Evolutionary conservation across 2,113 vertebrate genomes (phyloP).

Genomic region (Hoplias malabaricus): DNA sequence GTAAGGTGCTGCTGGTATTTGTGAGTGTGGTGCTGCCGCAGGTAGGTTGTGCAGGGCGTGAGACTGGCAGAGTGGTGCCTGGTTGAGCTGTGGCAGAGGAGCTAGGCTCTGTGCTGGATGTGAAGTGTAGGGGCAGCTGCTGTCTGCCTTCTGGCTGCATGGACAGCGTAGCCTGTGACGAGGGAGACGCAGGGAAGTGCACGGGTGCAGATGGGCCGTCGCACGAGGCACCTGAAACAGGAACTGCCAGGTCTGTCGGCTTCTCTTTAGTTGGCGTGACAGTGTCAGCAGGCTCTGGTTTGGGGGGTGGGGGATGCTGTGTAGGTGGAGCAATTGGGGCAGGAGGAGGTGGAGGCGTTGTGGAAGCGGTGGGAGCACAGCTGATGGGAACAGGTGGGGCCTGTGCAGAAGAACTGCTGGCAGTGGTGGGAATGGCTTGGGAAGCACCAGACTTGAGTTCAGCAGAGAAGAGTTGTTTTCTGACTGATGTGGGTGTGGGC

Average conservation of each 20-base stretch:
- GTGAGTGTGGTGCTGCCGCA: constrained; percentile 76
- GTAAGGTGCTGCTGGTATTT: constrained; percentile 86
- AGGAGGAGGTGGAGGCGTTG: constrained; percentile 75
- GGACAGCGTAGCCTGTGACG: constrained; percentile 46
- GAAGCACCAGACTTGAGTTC: constrained; percentile 79
- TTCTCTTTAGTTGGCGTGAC: constrained; percentile 82
- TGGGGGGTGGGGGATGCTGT: constrained; percentile 74
- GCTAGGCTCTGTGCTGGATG: constrained; percentile 81
- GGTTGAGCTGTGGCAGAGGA: constrained; percentile 68
- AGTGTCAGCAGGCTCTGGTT: constrained; percentile 78
- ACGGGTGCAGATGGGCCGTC: constrained; percentile 69
- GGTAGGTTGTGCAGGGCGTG: constrained; percentile 76
- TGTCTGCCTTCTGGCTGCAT: constrained; percentile 76
- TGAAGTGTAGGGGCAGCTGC: constrained; percentile 77
- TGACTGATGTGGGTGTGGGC: constrained; percentile 87
- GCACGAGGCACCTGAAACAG: constrained; percentile 64
- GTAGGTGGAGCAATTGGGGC: constrained; percentile 69
- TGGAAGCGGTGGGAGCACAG: constrained; percentile 63
- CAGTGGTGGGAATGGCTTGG: constrained; percentile 71
- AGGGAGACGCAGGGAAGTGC: constrained; percentile 54
- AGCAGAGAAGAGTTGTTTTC: constrained; percentile 90
- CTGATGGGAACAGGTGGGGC: constrained; percentile 67
- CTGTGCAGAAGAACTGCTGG: constrained; percentile 74
- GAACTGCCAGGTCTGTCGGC: constrained; percentile 64
- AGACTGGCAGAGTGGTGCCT: constrained; percentile 68